Evolutionary conservation across 2,888 invertebrate species (phyloP).

Genomic region (Catocala nupta): DNA sequence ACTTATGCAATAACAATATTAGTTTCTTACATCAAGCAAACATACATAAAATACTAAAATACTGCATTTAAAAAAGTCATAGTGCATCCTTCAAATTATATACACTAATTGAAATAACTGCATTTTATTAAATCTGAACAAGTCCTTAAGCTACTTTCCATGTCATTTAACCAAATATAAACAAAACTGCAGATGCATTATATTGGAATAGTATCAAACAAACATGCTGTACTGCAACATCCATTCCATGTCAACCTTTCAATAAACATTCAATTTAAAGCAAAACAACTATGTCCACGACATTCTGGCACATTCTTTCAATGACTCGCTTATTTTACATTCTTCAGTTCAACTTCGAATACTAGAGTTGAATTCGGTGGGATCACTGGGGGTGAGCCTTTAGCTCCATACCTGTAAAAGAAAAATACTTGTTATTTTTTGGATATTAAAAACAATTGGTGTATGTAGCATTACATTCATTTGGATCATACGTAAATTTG

Average conservation of each 20-base stretch:
- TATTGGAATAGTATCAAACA: slow-evolving; percentile 35
- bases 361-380: slow-evolving; percentile 95
- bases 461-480: no score
- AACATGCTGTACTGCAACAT: slow-evolving; percentile 36
- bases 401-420: slow-evolving; percentile 89
- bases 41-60: neutral
- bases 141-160: no score
- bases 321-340: slow-evolving; percentile 87
- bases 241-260: slow-evolving; percentile 63
- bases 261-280: slow-evolving; percentile 59
- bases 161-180: no score
- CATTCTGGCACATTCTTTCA: slow-evolving; percentile 56
- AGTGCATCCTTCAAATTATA: neutral
- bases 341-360: slow-evolving; percentile 96
- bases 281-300: slow-evolving; percentile 62
- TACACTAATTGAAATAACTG: slow-evolving; percentile 10
- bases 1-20: neutral
- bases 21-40: neutral
- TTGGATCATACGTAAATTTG: no score
- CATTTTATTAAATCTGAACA: no score
- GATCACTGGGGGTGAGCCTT: slow-evolving; percentile 94
- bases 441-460: no score
- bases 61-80: neutral
- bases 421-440: neutral
- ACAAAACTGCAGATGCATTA: slow-evolving; percentile 48